Conservation (phyloP, 2,888 invertebrate genomes). For the Lasioglossum zephyrum region DNA sequence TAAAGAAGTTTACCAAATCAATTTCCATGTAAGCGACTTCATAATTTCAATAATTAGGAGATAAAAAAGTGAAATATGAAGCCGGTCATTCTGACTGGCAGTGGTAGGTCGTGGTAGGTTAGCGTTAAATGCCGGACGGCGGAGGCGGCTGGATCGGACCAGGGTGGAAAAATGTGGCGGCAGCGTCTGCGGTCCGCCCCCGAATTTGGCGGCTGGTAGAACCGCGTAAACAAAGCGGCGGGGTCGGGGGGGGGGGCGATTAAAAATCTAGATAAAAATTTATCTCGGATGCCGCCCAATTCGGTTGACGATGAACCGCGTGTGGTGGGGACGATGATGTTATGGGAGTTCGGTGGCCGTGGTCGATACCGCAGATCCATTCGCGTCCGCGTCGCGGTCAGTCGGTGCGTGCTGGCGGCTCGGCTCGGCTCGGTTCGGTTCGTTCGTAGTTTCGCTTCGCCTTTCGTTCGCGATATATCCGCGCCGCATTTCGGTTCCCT, state of each 20-base stretch:
- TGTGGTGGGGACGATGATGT: slow-evolving; percentile 63
- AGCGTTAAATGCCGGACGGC: too few relatives aligned
- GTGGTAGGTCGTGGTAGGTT: too few relatives aligned
- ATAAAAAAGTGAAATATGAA: too few relatives aligned
- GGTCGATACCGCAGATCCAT: slow-evolving; percentile 63
- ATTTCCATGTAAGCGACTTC: too few relatives aligned
- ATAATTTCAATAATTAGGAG: too few relatives aligned
- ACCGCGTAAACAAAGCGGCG: background rate
- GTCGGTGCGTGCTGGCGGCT: slow-evolving; percentile 75
- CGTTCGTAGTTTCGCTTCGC: slow-evolving; percentile 41
- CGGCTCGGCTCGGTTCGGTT: slow-evolving; percentile 64
- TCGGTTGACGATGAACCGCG: slow-evolving; percentile 11
- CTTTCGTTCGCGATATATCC: slow-evolving; percentile 11
- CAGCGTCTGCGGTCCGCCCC: background rate
- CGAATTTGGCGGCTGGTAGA: background rate
- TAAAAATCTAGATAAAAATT: slow-evolving; percentile 28
- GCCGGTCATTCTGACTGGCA: too few relatives aligned
- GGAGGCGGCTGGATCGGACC: too few relatives aligned
- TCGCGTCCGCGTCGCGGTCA: slow-evolving; percentile 64
- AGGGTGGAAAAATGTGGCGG: background rate
- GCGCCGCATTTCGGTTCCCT: slow-evolving; percentile 24
- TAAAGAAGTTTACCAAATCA: too few relatives aligned
- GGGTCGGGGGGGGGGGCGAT: background rate
- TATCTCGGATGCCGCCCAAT: slow-evolving; percentile 31
- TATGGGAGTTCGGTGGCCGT: slow-evolving; percentile 66